Evolutionary conservation across 2,888 invertebrate species (phyloP), one percentile per base, ranked within the genome.

Genomic region (Actias luna): DNA sequence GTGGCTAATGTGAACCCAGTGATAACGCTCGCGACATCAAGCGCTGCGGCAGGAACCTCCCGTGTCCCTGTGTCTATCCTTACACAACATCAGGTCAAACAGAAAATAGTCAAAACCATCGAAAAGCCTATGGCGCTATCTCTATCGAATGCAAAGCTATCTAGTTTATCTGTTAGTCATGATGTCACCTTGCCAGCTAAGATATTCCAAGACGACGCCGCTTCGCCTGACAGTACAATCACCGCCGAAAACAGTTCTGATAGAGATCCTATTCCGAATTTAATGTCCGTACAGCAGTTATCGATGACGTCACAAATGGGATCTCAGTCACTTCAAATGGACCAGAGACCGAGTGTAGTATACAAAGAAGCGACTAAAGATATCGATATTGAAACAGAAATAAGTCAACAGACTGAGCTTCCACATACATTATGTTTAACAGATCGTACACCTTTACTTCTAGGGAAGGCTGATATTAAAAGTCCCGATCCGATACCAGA

Each of bases 181-280:
- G 95, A 94, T 74, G 94, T 87, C 65, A 93, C 93, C 10, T 83
- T 95, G 22, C 95, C 95, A 0, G 94, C 94, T 8, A 95, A 95
- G 78, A 95, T 95, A 74, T 95, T 95, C 76, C 95, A 95, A 79
- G 95, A 95, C 71, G 95, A 95, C 69, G 94, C 93, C 0, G 93
- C 94, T 0, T 94, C 95, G 0, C 94, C 95, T 0, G 94, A 94
- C 68, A 88, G 91, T 65, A 87, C 92, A 1, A 85, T 87, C 5
- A 71, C 79, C 0, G 75, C 83, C 3, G 91, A 89, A 65, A 78
- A 69, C 64, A 78, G 76, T 65, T 65, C 75, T 1, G 84, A 83
- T 5, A 79, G 76, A 55, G 84, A 85, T 36, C 65, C 67, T 2
- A 67, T 76, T 18, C 81, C 79, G 39, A 80, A 70, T 64, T 70